Conservation (phyloP, 2,888 invertebrate species). For the Magallana nippona region DNA sequence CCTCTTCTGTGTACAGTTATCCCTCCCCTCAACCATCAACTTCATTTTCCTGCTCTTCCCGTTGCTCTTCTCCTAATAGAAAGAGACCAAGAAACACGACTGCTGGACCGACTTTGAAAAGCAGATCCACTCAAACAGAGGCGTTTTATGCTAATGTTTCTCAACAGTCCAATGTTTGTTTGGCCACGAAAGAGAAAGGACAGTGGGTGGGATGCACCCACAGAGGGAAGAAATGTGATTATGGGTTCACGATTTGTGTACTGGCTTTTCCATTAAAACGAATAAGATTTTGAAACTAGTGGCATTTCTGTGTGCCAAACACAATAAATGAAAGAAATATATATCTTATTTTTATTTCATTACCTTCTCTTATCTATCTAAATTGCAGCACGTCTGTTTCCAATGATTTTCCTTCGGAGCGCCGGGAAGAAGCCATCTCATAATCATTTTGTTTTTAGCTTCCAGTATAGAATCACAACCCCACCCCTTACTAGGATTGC, state of each 20-base stretch:
- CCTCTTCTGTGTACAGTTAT: not conserved
- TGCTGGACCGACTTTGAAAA: not conserved
- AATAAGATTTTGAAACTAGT: not conserved
- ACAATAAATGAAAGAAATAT: not conserved
- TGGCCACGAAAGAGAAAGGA: not conserved
- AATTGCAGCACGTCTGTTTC: not conserved
- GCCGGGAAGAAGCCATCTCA: not conserved
- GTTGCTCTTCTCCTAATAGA: not conserved
- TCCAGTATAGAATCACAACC: not conserved
- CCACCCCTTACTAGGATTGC: not conserved
- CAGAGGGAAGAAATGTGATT: slow-evolving; percentile 1
- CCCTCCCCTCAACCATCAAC: not conserved
- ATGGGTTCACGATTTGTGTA: not conserved
- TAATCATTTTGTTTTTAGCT: not conserved
- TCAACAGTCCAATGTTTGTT: not conserved
- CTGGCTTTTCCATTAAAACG: not conserved
- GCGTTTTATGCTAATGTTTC: not conserved
- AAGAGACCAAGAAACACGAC: not conserved
- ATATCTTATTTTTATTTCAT: not conserved
- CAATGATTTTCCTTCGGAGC: not conserved
- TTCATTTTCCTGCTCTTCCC: not conserved
- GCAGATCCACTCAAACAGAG: not conserved
- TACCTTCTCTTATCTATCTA: not conserved
- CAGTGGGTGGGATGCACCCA: not conserved
- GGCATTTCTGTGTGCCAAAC: not conserved